Conservation (phyloP, 1,140 invertebrate genomes). For the Euura saliciscinereae region DNA sequence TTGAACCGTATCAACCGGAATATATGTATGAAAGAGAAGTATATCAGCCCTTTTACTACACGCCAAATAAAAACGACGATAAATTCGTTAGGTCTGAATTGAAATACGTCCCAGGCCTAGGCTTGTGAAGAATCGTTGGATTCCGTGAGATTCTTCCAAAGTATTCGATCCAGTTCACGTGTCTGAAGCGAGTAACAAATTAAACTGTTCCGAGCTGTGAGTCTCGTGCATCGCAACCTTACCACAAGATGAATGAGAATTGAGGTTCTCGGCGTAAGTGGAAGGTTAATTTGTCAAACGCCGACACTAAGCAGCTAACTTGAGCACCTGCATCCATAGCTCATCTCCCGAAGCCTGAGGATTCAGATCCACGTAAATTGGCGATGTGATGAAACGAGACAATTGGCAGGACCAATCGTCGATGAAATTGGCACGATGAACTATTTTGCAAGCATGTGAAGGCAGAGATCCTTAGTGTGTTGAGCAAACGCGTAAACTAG, state of each 20-base stretch:
- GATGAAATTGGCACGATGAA: not conserved
- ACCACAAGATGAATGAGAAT: not conserved
- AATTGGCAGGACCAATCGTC: not conserved
- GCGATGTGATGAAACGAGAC: not conserved
- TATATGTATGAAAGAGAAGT: not conserved
- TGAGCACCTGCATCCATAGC: not conserved
- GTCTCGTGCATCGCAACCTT: not conserved
- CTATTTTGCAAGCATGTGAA: too few relatives aligned
- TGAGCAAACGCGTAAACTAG: too few relatives aligned
- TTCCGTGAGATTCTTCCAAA: too few relatives aligned
- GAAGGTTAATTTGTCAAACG: conserved; percentile 1
- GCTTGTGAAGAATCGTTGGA: too few relatives aligned
- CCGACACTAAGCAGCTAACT: not conserved
- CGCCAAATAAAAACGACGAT: conserved; percentile 36
- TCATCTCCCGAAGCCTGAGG: not conserved
- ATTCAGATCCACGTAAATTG: not conserved
- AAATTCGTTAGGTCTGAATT: not conserved
- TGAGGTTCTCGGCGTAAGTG: not conserved
- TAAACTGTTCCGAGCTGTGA: not conserved
- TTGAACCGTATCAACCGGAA: not conserved
- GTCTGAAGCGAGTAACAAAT: not conserved
- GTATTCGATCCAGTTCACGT: not conserved
- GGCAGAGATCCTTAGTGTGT: too few relatives aligned
- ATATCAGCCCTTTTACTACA: not conserved
- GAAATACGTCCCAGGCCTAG: too few relatives aligned